Conservation (phyloP, 2,888 invertebrate species). For the Buathra laborator region DNA sequence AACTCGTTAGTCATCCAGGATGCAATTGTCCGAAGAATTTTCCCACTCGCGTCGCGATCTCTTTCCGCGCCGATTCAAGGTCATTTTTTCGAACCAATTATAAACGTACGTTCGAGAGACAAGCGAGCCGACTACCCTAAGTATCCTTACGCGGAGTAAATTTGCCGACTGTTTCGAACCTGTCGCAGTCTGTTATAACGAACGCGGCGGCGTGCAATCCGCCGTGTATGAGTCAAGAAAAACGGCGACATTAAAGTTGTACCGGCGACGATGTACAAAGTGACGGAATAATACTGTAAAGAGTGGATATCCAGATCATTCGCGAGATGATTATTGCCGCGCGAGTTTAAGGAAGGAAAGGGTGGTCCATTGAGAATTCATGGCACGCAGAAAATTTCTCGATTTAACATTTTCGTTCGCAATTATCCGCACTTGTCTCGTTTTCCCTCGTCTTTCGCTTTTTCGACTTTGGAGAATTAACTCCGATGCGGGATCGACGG, state of each 20-base stretch:
- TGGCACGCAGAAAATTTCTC: constrained; percentile 48
- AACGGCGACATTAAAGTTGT: constrained; percentile 28
- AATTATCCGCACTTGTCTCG: constrained; percentile 59
- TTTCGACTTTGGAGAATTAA: background rate
- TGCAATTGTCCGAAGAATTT: constrained; percentile 42
- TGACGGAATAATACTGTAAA: constrained; percentile 17
- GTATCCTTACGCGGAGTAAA: background rate
- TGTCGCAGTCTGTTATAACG: constrained; percentile 1
- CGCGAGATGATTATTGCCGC: background rate
- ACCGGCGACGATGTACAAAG: constrained; percentile 2
- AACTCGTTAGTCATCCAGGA: constrained; percentile 44
- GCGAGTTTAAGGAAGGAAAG: constrained; percentile 2
- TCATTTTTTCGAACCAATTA: constrained; percentile 57
- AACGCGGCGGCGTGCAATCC: constrained; percentile 8
- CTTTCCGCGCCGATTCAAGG: constrained; percentile 32
- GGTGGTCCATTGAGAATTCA: constrained; percentile 51
- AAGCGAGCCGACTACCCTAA: background rate
- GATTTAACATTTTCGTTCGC: constrained; percentile 30
- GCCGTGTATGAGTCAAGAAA: constrained; percentile 24
- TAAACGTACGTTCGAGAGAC: constrained; percentile 4
- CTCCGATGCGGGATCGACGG: background rate
- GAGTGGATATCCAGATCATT: constrained; percentile 23
- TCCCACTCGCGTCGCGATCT: constrained; percentile 8
- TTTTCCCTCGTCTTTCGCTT: background rate
- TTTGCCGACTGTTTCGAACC: background rate